Evolutionary conservation across 2,888 invertebrate genomes (phyloP).

Genomic region (Lepidochrysops patricia): DNA sequence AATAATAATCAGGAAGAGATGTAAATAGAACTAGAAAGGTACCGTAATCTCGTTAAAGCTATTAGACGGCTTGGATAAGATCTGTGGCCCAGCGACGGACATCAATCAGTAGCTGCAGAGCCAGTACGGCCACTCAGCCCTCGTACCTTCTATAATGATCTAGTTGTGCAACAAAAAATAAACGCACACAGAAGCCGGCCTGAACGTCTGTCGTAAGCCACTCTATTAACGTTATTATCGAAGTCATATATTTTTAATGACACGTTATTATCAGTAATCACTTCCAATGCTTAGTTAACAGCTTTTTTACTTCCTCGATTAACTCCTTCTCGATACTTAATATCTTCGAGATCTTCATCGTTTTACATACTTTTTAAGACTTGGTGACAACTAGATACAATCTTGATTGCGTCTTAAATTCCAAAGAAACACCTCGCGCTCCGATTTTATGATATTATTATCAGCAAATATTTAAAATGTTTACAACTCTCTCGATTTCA

Average conservation of each 20-base stretch:
- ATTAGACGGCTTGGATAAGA: constrained; percentile 54
- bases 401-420: neutral
- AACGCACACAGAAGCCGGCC: constrained; percentile 8
- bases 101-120: constrained; percentile 53
- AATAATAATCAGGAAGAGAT: constrained; percentile 39
- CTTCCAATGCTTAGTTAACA: neutral
- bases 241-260: constrained; percentile 5
- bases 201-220: constrained; percentile 23
- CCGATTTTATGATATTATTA: neutral
- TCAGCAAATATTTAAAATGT: neutral
- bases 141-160: constrained; percentile 35
- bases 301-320: neutral
- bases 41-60: constrained; percentile 63
- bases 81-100: constrained; percentile 51
- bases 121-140: constrained; percentile 35
- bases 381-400: neutral
- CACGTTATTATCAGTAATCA: constrained; percentile 5
- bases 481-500: neutral
- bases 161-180: constrained; percentile 27
- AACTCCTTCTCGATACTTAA: neutral
- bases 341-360: neutral
- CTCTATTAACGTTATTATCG: constrained; percentile 22
- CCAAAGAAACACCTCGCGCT: neutral
- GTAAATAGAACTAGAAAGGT: constrained; percentile 41
- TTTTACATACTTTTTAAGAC: neutral